phyloP scores from a whole-genome alignment of 2,797 vertebrate genomes.

The Falco rusticolus region DNA sequence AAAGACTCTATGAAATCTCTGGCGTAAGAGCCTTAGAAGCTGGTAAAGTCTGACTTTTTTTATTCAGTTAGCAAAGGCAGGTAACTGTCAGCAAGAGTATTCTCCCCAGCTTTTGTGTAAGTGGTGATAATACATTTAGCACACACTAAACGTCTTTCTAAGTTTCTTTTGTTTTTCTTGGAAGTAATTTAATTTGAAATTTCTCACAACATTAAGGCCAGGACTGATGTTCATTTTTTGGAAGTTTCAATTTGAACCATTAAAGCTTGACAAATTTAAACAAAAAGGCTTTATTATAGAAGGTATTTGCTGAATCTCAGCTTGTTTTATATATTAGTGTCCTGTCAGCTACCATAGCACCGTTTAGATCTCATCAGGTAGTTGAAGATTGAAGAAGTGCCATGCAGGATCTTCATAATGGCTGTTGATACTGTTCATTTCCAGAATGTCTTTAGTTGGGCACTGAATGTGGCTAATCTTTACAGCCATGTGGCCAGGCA shows the following conservation, averaged over 20 bases:
- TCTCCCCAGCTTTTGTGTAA: neutral
- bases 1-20: neutral
- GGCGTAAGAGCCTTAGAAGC: neutral
- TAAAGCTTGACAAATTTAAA: neutral
- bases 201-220: neutral
- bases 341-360: neutral
- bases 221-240: neutral
- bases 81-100: neutral
- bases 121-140: neutral
- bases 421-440: neutral
- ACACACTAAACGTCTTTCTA: accelerated
- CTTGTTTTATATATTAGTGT: neutral
- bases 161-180: neutral
- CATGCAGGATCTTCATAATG: neutral
- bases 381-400: neutral
- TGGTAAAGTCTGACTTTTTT: neutral
- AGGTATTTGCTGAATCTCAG: neutral
- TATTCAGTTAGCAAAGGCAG: neutral
- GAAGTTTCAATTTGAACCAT: neutral
- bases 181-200: neutral
- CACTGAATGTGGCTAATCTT: neutral
- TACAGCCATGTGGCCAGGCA: neutral
- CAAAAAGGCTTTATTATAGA: neutral
- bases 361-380: neutral
- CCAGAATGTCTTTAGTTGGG: neutral